Percentiles rank a stretch among this genome's conserved stretches.
These are phyloP conservation scores for Cyrtorhinus lividipennis DNA, from an alignment of 1,140 invertebrate species.

Conservation along the genomic window DNA sequence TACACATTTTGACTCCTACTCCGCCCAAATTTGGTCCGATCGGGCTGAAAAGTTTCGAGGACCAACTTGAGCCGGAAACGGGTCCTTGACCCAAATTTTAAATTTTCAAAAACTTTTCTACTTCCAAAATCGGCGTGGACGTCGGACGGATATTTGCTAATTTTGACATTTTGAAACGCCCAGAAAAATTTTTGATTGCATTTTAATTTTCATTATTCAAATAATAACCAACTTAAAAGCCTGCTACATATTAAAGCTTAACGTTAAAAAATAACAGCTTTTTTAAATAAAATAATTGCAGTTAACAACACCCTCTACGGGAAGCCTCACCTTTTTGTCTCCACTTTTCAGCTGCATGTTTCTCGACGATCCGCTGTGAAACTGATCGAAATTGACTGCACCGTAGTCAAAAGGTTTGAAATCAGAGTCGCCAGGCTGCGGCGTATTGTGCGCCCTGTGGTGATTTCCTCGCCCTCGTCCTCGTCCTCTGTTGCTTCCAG, in stretches of 20 bases:
- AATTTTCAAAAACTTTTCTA: no score
- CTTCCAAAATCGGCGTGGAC: no score
- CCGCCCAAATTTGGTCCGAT: no score
- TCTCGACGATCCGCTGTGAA: background rate
- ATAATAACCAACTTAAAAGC: background rate
- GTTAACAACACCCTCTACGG: background rate
- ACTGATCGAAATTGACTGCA: constrained; percentile 14
- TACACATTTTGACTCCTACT: no score
- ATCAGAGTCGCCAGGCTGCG: background rate
- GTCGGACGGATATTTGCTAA: no score
- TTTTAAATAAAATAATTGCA: background rate
- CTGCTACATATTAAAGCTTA: background rate
- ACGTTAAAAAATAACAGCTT: background rate
- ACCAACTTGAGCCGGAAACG: no score
- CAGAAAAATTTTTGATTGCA: no score
- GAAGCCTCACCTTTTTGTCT: background rate
- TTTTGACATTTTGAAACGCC: no score
- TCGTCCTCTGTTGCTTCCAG: background rate
- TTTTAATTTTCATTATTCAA: no score
- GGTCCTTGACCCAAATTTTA: no score
- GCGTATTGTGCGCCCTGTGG: background rate
- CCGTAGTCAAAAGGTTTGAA: constrained; percentile 18
- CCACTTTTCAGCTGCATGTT: background rate
- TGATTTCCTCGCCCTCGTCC: background rate
- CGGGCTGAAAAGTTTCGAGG: no score